phyloP scores from a whole-genome alignment of 2,113 vertebrate genomes.

The Saguinus imperator region DNA sequence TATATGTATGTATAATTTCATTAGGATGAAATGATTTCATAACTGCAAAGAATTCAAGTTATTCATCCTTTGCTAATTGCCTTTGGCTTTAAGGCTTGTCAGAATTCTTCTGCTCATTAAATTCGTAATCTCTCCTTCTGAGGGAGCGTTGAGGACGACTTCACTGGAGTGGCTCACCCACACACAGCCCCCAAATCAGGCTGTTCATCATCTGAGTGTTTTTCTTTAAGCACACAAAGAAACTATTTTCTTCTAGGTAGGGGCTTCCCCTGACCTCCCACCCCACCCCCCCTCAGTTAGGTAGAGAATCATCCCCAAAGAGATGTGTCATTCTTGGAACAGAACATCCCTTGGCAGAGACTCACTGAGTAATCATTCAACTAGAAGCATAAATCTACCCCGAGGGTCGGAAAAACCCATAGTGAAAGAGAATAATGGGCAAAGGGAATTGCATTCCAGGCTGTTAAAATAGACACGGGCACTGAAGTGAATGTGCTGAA shows the following conservation, averaged over 20 bases:
- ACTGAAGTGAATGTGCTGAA: conserved; percentile 25
- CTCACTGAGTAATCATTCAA: conserved; percentile 74
- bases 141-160: conserved; percentile 70
- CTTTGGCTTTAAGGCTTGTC: conserved; percentile 78
- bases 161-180: conserved; percentile 76
- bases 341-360: conserved; percentile 76
- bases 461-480: conserved; percentile 71
- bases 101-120: conserved; percentile 77
- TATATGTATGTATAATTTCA: conserved; percentile 20
- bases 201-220: conserved; percentile 75
- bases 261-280: conserved; percentile 80
- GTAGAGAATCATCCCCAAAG: conserved; percentile 78
- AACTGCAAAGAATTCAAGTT: conserved; percentile 57
- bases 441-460: conserved; percentile 75
- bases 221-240: conserved; percentile 77
- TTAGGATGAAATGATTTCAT: conserved; percentile 58
- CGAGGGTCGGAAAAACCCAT: conserved; percentile 78
- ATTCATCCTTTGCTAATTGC: conserved; percentile 70
- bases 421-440: conserved; percentile 71
- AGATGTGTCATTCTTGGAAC: conserved; percentile 81
- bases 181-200: conserved; percentile 75
- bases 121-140: conserved; percentile 75
- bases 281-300: conserved; percentile 70
- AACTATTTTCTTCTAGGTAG: conserved; percentile 76
- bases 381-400: conserved; percentile 75